Conservation (phyloP, 2,888 invertebrate genomes). For the Drosophila lacicola region DNA sequence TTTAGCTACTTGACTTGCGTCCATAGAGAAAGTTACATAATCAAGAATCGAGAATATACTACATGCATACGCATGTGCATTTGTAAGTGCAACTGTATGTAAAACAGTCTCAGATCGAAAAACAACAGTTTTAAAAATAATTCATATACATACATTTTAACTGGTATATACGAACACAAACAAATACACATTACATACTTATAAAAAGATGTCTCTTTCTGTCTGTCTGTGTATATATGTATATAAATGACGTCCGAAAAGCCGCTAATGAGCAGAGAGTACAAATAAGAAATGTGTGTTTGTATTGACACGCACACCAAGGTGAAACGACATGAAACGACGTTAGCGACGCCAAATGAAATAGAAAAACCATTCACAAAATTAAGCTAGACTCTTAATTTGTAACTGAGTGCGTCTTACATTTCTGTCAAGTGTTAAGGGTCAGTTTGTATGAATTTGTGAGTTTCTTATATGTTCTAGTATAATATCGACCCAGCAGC, state of each 20-base stretch:
- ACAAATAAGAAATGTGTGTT: conserved; percentile 37
- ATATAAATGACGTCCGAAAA: conserved; percentile 63
- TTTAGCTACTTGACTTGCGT: conserved; percentile 29
- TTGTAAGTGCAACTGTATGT: conserved; percentile 3
- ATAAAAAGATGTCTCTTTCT: conserved; percentile 8
- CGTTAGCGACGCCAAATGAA: conserved; percentile 19
- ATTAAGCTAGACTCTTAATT: conserved; percentile 3
- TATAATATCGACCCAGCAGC: conserved; percentile 23
- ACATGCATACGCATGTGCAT: background rate
- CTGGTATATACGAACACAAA: conserved; percentile 3
- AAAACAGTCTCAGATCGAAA: conserved; percentile 19
- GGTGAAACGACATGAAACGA: conserved; percentile 38
- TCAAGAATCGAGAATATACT: conserved; percentile 8
- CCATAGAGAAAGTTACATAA: conserved; percentile 37
- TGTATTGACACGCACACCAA: conserved; percentile 37
- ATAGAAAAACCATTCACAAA: conserved; percentile 31
- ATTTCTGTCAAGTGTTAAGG: conserved; percentile 3
- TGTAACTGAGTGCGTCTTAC: conserved; percentile 4
- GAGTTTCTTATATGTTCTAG: background rate
- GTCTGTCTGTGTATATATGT: conserved; percentile 16
- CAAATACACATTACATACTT: conserved; percentile 7
- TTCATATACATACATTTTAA: conserved; percentile 4
- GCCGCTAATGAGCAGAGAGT: conserved; percentile 63
- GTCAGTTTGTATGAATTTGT: background rate
- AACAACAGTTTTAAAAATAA: conserved; percentile 18